A percentile compares a stretch with the other conserved stretches of the same genome.
These are phyloP conservation scores for Cynopterus brachyotis DNA, from an alignment of 2,113 vertebrate species.

Conservation along the genomic window DNA sequence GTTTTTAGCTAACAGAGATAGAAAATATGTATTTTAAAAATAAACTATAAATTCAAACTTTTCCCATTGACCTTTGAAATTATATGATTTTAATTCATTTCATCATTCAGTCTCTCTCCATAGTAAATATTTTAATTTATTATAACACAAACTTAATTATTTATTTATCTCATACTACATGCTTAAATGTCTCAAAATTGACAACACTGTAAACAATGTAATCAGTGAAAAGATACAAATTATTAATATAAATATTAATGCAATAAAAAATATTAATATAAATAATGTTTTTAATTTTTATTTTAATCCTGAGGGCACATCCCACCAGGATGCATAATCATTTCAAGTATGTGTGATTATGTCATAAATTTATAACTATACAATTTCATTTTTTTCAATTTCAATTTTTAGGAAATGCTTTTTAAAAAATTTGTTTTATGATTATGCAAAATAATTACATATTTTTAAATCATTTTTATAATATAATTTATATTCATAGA, in stretches of 20 bases:
- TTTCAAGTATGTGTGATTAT: background rate
- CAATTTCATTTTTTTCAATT: background rate
- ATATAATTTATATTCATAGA: background rate
- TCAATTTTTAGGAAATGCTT: background rate
- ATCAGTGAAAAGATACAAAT: background rate
- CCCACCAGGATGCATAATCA: background rate
- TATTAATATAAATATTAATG: background rate
- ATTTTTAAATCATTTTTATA: background rate
- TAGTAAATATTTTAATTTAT: background rate
- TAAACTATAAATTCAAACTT: background rate
- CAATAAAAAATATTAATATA: background rate
- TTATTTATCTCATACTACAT: background rate
- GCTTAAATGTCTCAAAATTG: background rate
- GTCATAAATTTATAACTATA: background rate
- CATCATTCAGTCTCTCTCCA: background rate
- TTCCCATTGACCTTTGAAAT: background rate
- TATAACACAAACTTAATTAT: background rate
- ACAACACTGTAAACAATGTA: background rate
- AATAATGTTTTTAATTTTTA: background rate
- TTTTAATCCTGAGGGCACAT: background rate
- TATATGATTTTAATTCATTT: background rate
- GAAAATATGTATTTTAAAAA: background rate
- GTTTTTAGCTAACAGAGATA: background rate
- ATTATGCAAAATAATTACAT: background rate
- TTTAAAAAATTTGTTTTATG: background rate